Evolutionary conservation across 1,140 invertebrate species (phyloP).

Genomic region (Tetramorium simillimum): DNA sequence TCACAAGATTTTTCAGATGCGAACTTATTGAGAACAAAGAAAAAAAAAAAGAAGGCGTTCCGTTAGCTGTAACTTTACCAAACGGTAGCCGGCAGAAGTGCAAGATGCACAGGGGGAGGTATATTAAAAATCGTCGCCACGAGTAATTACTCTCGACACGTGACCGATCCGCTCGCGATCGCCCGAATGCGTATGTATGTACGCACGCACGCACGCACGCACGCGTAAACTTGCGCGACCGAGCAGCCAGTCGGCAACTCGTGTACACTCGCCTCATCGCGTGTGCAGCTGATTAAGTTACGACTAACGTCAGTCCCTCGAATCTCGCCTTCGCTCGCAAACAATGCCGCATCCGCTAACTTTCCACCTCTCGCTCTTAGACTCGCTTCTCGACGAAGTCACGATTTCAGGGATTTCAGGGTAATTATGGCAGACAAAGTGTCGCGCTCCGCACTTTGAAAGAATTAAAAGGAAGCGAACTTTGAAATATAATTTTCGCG

Average conservation of each 20-base stretch:
- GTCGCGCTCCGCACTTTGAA: background rate
- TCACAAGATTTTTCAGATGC: background rate
- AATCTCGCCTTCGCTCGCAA: constrained; percentile 15
- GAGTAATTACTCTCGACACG: constrained; percentile 43
- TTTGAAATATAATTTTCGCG: too few relatives aligned
- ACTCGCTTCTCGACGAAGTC: background rate
- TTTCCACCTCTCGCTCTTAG: background rate
- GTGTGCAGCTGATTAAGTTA: constrained; percentile 46
- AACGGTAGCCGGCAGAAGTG: background rate
- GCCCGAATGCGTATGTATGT: background rate
- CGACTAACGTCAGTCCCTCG: background rate
- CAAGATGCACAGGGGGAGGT: background rate
- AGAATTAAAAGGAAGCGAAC: too few relatives aligned
- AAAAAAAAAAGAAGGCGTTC: background rate
- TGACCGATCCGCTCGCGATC: constrained; percentile 2
- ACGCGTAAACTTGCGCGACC: constrained; percentile 32
- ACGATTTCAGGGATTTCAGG: background rate
- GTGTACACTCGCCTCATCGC: background rate
- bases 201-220: constrained; percentile 12
- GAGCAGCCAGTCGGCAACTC: background rate
- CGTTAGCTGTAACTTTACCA: background rate
- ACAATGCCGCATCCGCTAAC: constrained; percentile 31
- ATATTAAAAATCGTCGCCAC: constrained; percentile 52
- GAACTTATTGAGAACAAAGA: background rate
- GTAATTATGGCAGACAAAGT: background rate